Percentiles rank a stretch among this genome's conserved stretches.
These are phyloP conservation scores for Dryobota labecula DNA, from an alignment of 2,888 invertebrate genomes.

Conservation along the genomic window DNA sequence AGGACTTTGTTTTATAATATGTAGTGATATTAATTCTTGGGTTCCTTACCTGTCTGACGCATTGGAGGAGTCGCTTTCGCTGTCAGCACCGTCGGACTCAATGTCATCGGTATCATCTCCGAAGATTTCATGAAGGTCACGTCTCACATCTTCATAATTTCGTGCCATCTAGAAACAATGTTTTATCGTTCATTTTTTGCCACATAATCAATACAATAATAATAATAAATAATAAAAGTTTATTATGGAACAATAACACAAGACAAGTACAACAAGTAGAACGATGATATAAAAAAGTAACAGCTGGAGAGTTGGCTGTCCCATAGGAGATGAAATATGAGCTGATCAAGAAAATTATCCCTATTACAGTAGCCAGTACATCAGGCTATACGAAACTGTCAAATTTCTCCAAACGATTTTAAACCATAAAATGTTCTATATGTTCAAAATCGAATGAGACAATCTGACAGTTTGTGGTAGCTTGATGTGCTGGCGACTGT, in stretches of 20 bases:
- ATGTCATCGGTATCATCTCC: not conserved
- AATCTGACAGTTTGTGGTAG: too few relatives aligned
- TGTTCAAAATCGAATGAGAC: too few relatives aligned
- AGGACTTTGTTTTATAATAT: too few relatives aligned
- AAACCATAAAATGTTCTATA: too few relatives aligned
- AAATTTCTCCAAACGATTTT: too few relatives aligned
- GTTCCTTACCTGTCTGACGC: not conserved
- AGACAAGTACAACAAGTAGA: too few relatives aligned
- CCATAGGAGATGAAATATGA: not conserved
- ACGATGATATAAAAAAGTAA: too few relatives aligned
- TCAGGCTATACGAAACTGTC: too few relatives aligned
- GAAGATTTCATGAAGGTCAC: not conserved
- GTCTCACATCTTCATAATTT: not conserved
- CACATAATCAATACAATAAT: not conserved
- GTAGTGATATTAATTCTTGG: not conserved
- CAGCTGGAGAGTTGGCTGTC: not conserved
- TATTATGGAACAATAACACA: too few relatives aligned
- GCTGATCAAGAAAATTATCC: not conserved
- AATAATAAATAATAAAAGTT: too few relatives aligned
- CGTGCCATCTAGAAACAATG: conserved; percentile 5
- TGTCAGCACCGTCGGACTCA: not conserved
- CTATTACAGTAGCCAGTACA: too few relatives aligned
- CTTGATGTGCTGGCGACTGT: too few relatives aligned
- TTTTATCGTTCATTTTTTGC: not conserved
- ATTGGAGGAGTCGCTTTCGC: not conserved